Evolutionary conservation across 2,888 invertebrate species (phyloP).

Genomic region (Lomographa bimaculata): DNA sequence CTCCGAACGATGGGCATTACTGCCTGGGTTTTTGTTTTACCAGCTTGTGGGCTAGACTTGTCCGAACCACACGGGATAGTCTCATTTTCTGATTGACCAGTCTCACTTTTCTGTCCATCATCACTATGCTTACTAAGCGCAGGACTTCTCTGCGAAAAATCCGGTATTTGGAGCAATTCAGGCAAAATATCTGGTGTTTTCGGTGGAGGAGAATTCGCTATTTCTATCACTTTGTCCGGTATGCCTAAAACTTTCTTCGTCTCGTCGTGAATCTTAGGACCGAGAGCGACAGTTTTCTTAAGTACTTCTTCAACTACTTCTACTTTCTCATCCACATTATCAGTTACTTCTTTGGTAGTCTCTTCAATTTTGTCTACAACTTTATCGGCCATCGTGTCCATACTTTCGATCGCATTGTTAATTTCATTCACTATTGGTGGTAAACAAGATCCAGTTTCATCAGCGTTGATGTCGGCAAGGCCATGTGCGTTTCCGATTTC

Average conservation of each 20-base stretch:
- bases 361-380: slow-evolving; percentile 26
- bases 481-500: slow-evolving; percentile 63
- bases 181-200: slow-evolving; percentile 72
- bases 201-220: slow-evolving; percentile 70
- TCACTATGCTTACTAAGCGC: slow-evolving; percentile 71
- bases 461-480: slow-evolving; percentile 56
- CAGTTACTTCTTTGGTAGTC: slow-evolving; percentile 31
- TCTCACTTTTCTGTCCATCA: slow-evolving; percentile 72
- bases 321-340: slow-evolving; percentile 50
- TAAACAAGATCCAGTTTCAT: slow-evolving; percentile 38
- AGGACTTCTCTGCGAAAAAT: slow-evolving; percentile 68
- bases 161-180: slow-evolving; percentile 68
- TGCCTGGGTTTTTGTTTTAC: slow-evolving; percentile 75
- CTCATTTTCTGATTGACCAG: slow-evolving; percentile 75
- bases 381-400: slow-evolving; percentile 48
- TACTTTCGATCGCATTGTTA: slow-evolving; percentile 44
- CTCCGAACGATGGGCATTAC: slow-evolving; percentile 77
- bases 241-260: slow-evolving; percentile 59
- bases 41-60: slow-evolving; percentile 73
- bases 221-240: slow-evolving; percentile 61
- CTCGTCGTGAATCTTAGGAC: slow-evolving; percentile 56
- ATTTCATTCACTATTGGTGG: slow-evolving; percentile 39
- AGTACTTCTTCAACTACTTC: slow-evolving; percentile 64
- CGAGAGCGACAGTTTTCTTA: slow-evolving; percentile 58
- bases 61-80: slow-evolving; percentile 77